phyloP scores from a whole-genome alignment of 2,888 invertebrate species.

The Boloria selene region DNA sequence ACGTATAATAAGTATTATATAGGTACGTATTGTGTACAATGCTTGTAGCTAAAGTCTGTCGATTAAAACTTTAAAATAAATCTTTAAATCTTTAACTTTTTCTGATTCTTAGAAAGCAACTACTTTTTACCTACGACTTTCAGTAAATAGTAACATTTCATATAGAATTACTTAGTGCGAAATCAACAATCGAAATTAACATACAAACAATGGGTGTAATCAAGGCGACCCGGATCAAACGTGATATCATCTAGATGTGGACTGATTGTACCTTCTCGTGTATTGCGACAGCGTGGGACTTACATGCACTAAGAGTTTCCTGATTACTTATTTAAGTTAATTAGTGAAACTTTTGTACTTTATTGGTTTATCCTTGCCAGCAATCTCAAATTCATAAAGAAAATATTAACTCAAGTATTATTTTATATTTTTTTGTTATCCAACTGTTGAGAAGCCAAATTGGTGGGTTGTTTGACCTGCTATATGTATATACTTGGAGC shows the following conservation, averaged over 20 bases:
- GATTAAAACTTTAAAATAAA: too few species aligned
- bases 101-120: too few species aligned
- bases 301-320: conserved; percentile 31
- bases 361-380: neutral
- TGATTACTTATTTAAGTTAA: conserved; percentile 17
- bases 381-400: too few species aligned
- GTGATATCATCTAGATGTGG: conserved; percentile 66
- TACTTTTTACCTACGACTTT: too few species aligned
- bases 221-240: conserved; percentile 29
- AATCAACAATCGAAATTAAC: conserved; percentile 26
- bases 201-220: conserved; percentile 30
- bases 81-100: too few species aligned
- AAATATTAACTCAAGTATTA: too few species aligned
- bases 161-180: conserved; percentile 2
- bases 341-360: neutral
- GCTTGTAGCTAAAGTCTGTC: too few species aligned
- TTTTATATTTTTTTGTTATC: too few species aligned
- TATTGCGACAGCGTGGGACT: conserved; percentile 32
- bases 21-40: too few species aligned
- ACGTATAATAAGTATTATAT: too few species aligned
- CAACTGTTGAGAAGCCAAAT: too few species aligned
- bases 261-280: conserved; percentile 38
- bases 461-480: too few species aligned
- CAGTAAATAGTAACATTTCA: neutral
- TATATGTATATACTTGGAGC: neutral